Base-by-base conservation (phyloP, 2,797 vertebrate genomes). In the Muscicapa striata region DNA sequence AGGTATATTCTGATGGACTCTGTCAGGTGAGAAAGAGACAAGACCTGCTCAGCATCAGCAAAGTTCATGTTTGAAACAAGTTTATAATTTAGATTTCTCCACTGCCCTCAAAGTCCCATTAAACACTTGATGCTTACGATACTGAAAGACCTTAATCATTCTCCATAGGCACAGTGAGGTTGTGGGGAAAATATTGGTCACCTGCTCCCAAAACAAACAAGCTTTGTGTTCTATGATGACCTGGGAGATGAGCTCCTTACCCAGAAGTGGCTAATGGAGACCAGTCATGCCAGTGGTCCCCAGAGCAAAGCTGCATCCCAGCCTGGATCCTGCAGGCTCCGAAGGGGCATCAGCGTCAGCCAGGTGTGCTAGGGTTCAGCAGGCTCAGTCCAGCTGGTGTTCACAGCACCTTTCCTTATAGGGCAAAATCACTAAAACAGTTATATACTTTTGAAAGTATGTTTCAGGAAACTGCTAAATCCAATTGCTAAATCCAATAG, bases 91-190 rank as follows among this genome's bases (percentile, higher is more conserved):
- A 34, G 22, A n/a, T 57, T 67, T 78, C 46, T 75, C 38, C 24
- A 3, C 23, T 88, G 13, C 14, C 15, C 18, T 64, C 57, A 70
- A 38, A 15, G 11, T 55, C 34, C 32, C 23, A 57, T 43, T 41
- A 59, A 73, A 64, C 11, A 38, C 51, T 32, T 6, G 29, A 46
- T 36, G 18, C 17, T 64, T 72, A 15, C 40, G 34, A 13, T 36
- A 38, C 30, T 62, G 18, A 38, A 7, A 38, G 32, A 34, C n/a
- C 1, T 1, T 9, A 3, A 8, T 46, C 1, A 0, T 46, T 72
- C 87, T 51, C 29, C 10, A 19, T 0, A 22, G 13, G 11, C 24
- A 41, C 49, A 43, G 17, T 5, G 29, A 84, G 17, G 22, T 3
- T 48, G 30, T 21, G 15, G 43, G 52, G 36, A 41, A 74, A 70